Conservation (phyloP, 2,113 vertebrate species). For the Oostethus manadensis region DNA sequence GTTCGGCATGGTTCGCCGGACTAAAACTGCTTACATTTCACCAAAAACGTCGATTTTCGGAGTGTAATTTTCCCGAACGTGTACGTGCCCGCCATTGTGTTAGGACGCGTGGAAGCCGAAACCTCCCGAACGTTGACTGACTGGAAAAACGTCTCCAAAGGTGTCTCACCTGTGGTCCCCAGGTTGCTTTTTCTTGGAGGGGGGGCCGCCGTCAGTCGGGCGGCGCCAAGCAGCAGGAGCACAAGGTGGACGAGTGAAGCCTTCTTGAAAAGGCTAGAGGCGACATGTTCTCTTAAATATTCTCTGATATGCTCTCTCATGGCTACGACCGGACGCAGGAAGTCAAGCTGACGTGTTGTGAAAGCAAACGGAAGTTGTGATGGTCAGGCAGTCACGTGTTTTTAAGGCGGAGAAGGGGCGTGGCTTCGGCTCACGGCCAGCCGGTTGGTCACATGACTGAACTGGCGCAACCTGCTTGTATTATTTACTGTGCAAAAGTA, state of each 20-base stretch:
- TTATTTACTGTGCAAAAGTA: background rate
- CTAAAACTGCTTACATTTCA: fast-evolving
- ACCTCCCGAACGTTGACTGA: background rate
- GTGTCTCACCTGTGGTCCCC: slow-evolving; percentile 51
- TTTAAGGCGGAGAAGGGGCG: background rate
- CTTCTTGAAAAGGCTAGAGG: background rate
- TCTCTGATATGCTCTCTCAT: background rate
- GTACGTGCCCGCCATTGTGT: background rate
- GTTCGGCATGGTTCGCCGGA: slow-evolving; percentile 1
- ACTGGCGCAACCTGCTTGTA: background rate
- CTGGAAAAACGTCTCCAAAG: background rate
- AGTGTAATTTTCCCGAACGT: background rate
- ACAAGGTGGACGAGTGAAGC: background rate
- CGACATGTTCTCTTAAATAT: no score
- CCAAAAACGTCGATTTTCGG: background rate
- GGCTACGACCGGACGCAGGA: background rate
- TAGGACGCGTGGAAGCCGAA: background rate
- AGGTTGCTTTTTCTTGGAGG: slow-evolving; percentile 20
- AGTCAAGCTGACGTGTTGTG: background rate
- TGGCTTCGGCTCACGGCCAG: background rate
- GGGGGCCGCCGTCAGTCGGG: slow-evolving; percentile 36
- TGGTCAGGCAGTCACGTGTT: slow-evolving; percentile 16
- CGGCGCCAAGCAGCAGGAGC: slow-evolving; percentile 5
- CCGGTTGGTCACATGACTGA: background rate
- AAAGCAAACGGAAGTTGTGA: slow-evolving; percentile 35